These are phyloP conservation scores for Holothuria scabra DNA, from an alignment of 53 echinoderm and acorn worm genomes.

Conservation along the genomic window DNA sequence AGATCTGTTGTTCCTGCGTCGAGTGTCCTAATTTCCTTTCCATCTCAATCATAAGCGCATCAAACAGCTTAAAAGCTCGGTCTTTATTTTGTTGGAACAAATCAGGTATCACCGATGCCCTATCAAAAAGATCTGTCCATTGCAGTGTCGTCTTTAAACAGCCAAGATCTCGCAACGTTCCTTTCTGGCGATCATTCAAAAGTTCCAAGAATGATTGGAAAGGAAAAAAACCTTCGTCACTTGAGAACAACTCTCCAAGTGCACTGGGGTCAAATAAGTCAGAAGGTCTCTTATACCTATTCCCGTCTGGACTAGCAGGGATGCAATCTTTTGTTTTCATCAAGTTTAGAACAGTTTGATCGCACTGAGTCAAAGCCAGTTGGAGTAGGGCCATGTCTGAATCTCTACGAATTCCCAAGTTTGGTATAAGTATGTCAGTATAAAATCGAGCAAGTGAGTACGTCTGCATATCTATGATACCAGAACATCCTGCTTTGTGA, in stretches of 20 bases:
- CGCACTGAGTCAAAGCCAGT: slow-evolving; percentile 26
- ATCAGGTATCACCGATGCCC: neutral
- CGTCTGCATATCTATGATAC: neutral
- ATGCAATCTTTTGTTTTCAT: slow-evolving; percentile 50
- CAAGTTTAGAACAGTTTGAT: neutral
- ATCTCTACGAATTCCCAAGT: neutral
- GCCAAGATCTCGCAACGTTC: slow-evolving; percentile 28
- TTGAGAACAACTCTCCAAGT: neutral
- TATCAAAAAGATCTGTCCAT: slow-evolving; percentile 5
- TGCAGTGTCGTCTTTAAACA: neutral
- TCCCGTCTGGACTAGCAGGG: slow-evolving; percentile 6
- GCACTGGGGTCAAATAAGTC: slow-evolving; percentile 48
- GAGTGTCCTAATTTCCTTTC: slow-evolving; percentile 14
- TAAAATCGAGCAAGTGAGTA: slow-evolving; percentile 47
- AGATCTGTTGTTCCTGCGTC: neutral
- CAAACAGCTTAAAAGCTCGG: neutral
- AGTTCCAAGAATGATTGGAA: neutral
- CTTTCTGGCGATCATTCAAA: slow-evolving; percentile 39
- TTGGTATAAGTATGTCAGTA: slow-evolving; percentile 44
- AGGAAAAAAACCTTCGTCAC: slow-evolving; percentile 38
- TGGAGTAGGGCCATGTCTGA: slow-evolving; percentile 17
- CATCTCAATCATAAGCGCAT: neutral
- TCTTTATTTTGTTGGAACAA: neutral
- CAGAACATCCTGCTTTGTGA: neutral
- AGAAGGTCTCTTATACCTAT: slow-evolving; percentile 10